Evolutionary conservation across 2,113 vertebrate genomes (phyloP), one percentile per base, ranked within the genome.

Genomic region (Apodemus sylvaticus): DNA sequence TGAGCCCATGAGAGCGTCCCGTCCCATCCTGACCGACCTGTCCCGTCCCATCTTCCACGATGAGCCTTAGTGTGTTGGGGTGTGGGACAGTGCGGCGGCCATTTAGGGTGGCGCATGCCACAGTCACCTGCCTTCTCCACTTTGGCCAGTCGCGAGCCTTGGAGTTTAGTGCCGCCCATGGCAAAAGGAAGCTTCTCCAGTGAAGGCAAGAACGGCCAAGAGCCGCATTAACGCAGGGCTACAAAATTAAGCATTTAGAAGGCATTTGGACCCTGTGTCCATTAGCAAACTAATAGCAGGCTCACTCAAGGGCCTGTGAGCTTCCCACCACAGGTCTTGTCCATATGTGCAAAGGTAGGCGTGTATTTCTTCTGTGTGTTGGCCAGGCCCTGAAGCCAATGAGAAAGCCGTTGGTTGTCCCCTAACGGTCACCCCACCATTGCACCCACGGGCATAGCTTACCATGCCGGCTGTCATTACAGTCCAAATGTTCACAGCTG

Each of bases 11-110:
- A 58, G 53, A 22, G 10, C 9, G 11, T 31, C 64, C 64, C 0
- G 16, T 53, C 17, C 77, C 5, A 16, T 31, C 29, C 1, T 17
- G 3, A 14, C 1, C 14, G 26, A 29, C 26, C 26, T 0, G 17
- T 55, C 31, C 77, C 1, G 31, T 19, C 9, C 0, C 20, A 16
- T n/a, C 51, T 22, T 55, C 31, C 34, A 51, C 1, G 1, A 16
- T n/a, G 34, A n/a, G 34, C 29, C 16, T 34, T 14, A 14, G 73
- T 13, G 39, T 45, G 36, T 29, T 45, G 73, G 73, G 73, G 70
- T 13, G 2, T 11, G 71, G 22, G 22, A 11, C 20, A 7, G 20
- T 39, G 7, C 36, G 20, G 16, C 0, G 7, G 7, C n/a, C 16
- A 19, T 39, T 73, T 31, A 51, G 45, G 29, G 29, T 29, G 0